A percentile compares a stretch with the other conserved stretches of the same genome.
phyloP scores from a whole-genome alignment of 2,113 vertebrate species.

The Scartelaos histophorus region DNA sequence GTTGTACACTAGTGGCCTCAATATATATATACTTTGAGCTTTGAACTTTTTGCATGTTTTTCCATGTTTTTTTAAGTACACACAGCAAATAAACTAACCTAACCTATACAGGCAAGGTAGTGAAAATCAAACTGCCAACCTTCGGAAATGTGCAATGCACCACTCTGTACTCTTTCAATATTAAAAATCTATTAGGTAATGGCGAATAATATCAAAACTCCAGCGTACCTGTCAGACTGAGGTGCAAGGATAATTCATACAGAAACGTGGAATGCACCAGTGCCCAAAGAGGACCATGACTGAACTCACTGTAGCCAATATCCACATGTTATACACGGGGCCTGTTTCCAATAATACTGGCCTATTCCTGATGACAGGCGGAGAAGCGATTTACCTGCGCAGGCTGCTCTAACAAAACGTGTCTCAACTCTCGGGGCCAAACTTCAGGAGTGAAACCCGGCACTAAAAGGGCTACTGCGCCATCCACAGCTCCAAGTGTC shows the following conservation, averaged over 20 bases:
- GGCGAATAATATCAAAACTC: constrained; percentile 19
- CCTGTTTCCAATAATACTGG: constrained; percentile 75
- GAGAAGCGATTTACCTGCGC: constrained; percentile 74
- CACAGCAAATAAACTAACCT: too few relatives aligned
- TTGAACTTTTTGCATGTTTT: too few relatives aligned
- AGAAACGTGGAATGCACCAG: constrained; percentile 54
- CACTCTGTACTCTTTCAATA: constrained; percentile 3
- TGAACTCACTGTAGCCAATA: constrained; percentile 59
- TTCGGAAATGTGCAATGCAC: background rate
- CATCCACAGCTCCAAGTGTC: constrained; percentile 51
- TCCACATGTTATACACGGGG: constrained; percentile 67
- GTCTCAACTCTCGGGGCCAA: constrained; percentile 41
- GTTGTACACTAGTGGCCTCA: too few relatives aligned
- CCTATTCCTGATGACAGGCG: constrained; percentile 70
- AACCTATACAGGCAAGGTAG: background rate
- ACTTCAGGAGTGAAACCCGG: constrained; percentile 47
- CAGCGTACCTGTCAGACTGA: constrained; percentile 36
- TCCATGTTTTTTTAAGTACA: too few relatives aligned
- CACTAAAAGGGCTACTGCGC: constrained; percentile 40
- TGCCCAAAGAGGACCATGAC: constrained; percentile 39
- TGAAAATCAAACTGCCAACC: background rate
- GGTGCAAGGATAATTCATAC: constrained; percentile 53
- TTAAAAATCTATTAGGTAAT: constrained; percentile 29
- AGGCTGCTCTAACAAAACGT: constrained; percentile 71
- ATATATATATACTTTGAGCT: too few relatives aligned